Evolutionary conservation across 2,113 vertebrate species (phyloP).

Genomic region (Scopus umbretta): DNA sequence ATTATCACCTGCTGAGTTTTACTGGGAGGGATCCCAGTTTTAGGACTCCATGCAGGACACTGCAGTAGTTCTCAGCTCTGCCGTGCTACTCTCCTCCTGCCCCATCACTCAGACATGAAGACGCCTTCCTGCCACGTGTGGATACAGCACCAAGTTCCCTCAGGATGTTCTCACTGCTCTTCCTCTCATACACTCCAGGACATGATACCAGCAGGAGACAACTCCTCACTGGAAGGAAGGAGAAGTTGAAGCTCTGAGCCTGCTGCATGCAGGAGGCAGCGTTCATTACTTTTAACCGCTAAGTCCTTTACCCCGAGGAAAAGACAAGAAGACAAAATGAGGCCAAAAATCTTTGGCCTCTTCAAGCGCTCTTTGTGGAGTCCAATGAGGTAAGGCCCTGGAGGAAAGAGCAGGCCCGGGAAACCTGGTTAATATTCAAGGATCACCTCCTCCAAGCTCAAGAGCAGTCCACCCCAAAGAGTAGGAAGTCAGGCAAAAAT

Average conservation of each 20-base stretch:
- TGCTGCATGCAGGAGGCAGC: neutral
- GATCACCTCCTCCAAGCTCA: neutral
- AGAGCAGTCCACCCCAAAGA: neutral
- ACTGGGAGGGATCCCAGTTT: neutral
- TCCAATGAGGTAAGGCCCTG: neutral
- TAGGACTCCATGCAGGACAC: neutral
- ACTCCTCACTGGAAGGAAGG: neutral
- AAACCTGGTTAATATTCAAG: neutral
- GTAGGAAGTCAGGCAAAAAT: neutral
- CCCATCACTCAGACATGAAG: neutral
- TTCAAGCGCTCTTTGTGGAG: neutral
- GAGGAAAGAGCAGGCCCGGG: neutral
- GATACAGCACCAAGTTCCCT: neutral
- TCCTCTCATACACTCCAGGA: neutral
- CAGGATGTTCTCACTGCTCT: neutral
- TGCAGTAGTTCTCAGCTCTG: neutral
- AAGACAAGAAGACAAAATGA: neutral
- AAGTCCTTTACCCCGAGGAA: neutral
- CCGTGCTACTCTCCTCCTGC: neutral
- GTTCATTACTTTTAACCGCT: neutral
- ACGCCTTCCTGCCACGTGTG: neutral
- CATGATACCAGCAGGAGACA: neutral
- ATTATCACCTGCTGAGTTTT: neutral
- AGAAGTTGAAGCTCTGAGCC: neutral
- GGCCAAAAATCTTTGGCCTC: neutral